Evolutionary conservation across 1,140 invertebrate species (phyloP), one percentile per base, ranked within the genome.

Genomic region (Drosophila mojavensis): DNA sequence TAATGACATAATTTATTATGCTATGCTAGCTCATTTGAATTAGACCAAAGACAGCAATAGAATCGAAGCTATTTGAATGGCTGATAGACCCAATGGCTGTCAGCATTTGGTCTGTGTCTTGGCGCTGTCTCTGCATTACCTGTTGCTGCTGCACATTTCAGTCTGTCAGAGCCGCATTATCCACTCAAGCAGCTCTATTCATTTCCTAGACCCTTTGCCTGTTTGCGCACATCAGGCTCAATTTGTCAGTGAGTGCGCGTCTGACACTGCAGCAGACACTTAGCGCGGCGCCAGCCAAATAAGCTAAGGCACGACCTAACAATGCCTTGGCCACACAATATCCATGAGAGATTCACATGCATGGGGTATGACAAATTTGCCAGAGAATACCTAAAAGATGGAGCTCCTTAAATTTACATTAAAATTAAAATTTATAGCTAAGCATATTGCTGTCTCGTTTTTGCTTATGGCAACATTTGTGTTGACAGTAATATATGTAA

Each of bases 201-300:
- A 66, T 77, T 77, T 77, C 41, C 60, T 50, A 74, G 71, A 75
- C 54, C 48, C 53, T 67, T 74, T 68, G 33, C 45, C 33, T 51
- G 53, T 67, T 67, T 67, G 47, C 60, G n/a, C 74, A 61, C 50
- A 71, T 54, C 67, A 59, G 62, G 67, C 73, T 66, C 59, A 75
- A 79, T 79, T 79, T 76, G 73, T 76, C 62, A 66, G 67, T 53
- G 66, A 67, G 67, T 75, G 61, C 55, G 73, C 73, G 41, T 63
- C 67, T 66, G 73, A 63, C 72, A 75, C 54, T 75, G 66, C 60
- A 75, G 65, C 61, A 75, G 39, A 75, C 67, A 75, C 73, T 71
- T 65, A 60, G 65, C 41, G 24, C 6, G 39, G 39, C 39, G 26
- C 20, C 45, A 56, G 45, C 36, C 58, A 70, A 78, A 75, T 59